Conservation (phyloP, 2,888 invertebrate species). For the Dorcus hopei region DNA sequence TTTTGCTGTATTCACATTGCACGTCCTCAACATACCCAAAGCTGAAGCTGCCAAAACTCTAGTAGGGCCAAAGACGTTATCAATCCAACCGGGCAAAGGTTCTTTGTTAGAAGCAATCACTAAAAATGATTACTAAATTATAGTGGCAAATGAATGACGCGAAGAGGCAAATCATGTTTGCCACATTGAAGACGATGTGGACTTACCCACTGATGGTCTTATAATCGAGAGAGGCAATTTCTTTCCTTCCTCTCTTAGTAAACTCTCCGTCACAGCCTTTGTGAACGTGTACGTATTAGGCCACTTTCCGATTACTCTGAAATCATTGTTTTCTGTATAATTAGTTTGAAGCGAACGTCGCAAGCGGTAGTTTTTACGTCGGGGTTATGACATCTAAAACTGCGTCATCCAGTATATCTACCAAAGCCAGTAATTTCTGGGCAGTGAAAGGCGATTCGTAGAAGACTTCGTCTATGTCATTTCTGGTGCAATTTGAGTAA, state of each 20-base stretch:
- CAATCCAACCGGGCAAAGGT: too few species aligned
- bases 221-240: neutral
- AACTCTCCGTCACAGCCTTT: neutral
- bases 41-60: neutral
- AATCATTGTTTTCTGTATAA: neutral
- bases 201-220: too few species aligned
- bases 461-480: neutral
- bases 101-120: too few species aligned
- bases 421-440: neutral
- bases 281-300: slow-evolving; percentile 4
- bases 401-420: neutral
- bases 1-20: neutral
- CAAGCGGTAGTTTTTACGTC: neutral
- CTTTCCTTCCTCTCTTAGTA: neutral
- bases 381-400: neutral
- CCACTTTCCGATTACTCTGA: neutral
- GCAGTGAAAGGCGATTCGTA: neutral
- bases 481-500: neutral
- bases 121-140: neutral
- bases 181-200: too few species aligned
- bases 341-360: too few species aligned
- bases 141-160: too few species aligned
- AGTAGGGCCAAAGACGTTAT: neutral
- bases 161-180: slow-evolving; percentile 31
- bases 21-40: neutral